A percentile compares a stretch with the other conserved stretches of the same genome.
These are phyloP conservation scores for Syndactyla subalaris DNA, from an alignment of 2,797 vertebrate genomes.

Conservation along the genomic window DNA sequence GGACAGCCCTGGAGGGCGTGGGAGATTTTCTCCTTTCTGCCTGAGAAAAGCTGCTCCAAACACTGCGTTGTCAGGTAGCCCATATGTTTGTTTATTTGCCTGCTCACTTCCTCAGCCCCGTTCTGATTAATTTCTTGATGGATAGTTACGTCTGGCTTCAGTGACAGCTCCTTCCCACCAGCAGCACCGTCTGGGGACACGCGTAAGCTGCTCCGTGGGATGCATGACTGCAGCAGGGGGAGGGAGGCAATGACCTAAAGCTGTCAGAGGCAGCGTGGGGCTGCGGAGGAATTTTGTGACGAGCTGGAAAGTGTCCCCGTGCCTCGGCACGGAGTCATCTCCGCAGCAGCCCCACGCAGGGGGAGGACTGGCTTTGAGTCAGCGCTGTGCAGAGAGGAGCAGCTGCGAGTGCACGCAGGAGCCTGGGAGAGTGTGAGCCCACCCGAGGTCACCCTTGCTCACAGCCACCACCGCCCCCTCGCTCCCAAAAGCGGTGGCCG, in stretches of 20 bases:
- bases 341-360: background rate
- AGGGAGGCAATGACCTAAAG: background rate
- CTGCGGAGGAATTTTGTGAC: background rate
- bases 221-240: background rate
- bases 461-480: fast-evolving
- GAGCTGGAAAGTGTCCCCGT: background rate
- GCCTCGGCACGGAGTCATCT: background rate
- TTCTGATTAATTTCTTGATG: background rate
- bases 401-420: background rate
- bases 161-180: background rate
- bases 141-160: background rate
- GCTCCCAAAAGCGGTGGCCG: fast-evolving
- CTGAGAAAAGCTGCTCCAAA: background rate
- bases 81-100: constrained; percentile 15
- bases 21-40: constrained; percentile 8
- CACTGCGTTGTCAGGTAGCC: background rate
- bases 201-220: background rate
- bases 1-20: background rate
- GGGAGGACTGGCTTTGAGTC: background rate
- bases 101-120: background rate
- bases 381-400: background rate
- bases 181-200: background rate
- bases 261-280: background rate
- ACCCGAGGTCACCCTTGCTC: background rate
- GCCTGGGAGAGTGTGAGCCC: background rate